These are phyloP conservation scores for Amblyjoppa fuscipennis DNA, from an alignment of 2,888 invertebrate species.

Conservation along the genomic window DNA sequence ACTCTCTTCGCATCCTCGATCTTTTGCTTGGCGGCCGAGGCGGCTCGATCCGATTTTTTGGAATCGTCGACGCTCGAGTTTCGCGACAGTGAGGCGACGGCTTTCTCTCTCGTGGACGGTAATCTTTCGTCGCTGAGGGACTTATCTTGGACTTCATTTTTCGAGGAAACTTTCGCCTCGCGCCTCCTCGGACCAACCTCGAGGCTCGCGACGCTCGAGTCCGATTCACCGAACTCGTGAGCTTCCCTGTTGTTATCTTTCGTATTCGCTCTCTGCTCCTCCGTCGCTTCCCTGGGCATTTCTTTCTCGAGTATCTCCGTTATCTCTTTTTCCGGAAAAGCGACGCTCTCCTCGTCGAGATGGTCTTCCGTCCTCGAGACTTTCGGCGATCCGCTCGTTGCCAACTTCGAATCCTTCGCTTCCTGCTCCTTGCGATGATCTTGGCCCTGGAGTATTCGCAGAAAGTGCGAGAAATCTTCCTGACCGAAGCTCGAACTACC, in stretches of 20 bases:
- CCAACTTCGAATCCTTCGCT: slow-evolving; percentile 66
- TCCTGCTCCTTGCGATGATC: slow-evolving; percentile 72
- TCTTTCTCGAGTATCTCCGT: slow-evolving; percentile 80
- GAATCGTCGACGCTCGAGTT: slow-evolving; percentile 29
- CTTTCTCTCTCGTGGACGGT: slow-evolving; percentile 47
- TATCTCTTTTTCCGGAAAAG: slow-evolving; percentile 83
- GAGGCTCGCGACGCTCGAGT: slow-evolving; percentile 67
- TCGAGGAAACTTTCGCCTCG: slow-evolving; percentile 38
- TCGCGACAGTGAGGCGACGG: background rate
- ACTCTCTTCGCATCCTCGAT: slow-evolving; percentile 73
- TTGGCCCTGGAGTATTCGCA: slow-evolving; percentile 80
- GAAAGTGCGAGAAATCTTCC: slow-evolving; percentile 82
- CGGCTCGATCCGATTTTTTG: slow-evolving; percentile 67
- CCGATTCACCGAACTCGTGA: slow-evolving; percentile 76
- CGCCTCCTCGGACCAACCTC: slow-evolving; percentile 40
- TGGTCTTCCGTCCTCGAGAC: background rate
- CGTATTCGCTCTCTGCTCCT: slow-evolving; percentile 45
- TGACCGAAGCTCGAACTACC: slow-evolving; percentile 82
- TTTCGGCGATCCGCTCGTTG: slow-evolving; percentile 33
- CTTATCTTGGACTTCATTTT: slow-evolving; percentile 66
- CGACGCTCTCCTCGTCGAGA: background rate
- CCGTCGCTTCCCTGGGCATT: slow-evolving; percentile 65
- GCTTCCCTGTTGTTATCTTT: slow-evolving; percentile 60
- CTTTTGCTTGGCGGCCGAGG: slow-evolving; percentile 66
- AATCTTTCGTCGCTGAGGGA: slow-evolving; percentile 47